Conservation (phyloP, 2,888 invertebrate species). For the Notocelia uddmanniana region DNA sequence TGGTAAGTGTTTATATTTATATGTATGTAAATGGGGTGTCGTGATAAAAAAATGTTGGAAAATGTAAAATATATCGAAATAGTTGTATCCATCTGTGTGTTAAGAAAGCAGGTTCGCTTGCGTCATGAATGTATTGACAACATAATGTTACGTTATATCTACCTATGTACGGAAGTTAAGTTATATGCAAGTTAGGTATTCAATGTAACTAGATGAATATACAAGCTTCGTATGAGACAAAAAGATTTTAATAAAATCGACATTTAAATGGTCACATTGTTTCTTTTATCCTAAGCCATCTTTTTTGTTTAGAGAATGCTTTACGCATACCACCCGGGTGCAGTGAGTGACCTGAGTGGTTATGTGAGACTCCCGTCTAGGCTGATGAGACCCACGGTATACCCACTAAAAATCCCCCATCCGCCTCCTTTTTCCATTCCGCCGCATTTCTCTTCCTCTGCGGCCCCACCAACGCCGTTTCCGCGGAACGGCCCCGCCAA, state of each 20-base stretch:
- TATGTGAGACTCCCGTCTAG: too few species aligned
- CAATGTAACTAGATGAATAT: conserved; percentile 82
- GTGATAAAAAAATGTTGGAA: conserved; percentile 28
- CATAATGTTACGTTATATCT: conserved; percentile 56
- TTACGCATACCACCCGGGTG: too few species aligned
- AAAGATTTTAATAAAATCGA: conserved; percentile 83
- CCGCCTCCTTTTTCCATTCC: too few species aligned
- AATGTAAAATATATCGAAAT: conserved; percentile 42
- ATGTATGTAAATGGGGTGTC: conserved; percentile 28
- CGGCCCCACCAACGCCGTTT: too few species aligned
- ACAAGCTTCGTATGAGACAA: conserved; percentile 83
- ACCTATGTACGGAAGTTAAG: conserved; percentile 49
- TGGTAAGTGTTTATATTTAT: too few species aligned
- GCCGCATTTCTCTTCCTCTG: too few species aligned
- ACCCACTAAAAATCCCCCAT: too few species aligned
- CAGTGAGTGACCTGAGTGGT: too few species aligned
- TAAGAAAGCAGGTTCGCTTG: conserved; percentile 31
- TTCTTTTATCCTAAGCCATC: conserved; percentile 48
- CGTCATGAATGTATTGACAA: conserved; percentile 32
- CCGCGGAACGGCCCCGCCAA: too few species aligned
- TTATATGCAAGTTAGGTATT: conserved; percentile 76
- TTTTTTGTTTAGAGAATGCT: too few species aligned
- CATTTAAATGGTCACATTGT: conserved; percentile 65
- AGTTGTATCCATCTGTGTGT: conserved; percentile 27
- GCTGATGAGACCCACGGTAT: too few species aligned